Base-by-base conservation (phyloP, 2,888 invertebrate species). In the Sinodicranocentrus sp. region DNA sequence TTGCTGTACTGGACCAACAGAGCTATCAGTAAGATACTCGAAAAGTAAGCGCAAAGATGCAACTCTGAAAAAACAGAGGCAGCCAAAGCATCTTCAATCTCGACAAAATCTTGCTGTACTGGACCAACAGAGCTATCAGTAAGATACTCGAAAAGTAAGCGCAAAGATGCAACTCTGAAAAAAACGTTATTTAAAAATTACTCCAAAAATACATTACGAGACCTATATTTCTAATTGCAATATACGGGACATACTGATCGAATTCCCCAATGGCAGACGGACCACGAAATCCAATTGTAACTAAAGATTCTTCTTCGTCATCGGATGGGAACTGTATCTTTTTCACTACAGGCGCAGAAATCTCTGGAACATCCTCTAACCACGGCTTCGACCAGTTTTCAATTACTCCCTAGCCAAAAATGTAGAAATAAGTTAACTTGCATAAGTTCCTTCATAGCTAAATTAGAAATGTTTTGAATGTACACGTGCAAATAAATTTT, bases 81-180 rank as follows among this genome's bases (percentile, higher is more conserved):
- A n/a, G 84, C 79, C 87, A 93, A 93, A 0, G 96, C 96, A 89
- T 96, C 95, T 65, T 94, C 94, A 71, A 93, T 92, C 91, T 97
- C 96, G 0, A 97, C 95, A 90, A 97, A 95, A 89, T 94, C 94
- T 89, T 94, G 93, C 89, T 96, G 95, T 72, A 98, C 91, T 13
- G 97, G 97, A 85, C 96, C 95, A 17, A 96, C 94, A 8, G 97
- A 94, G n/a, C 95, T 95, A 89, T 96, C 95, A 13, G 95, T 95
- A 77, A 98, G 91, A 91, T 97, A 97, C 83, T 95, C 94, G 88
- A 96, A 91, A 48, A 97, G 90, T 15, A 96, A 52, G 8, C 88
- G 72, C 48, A 87, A 39, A 0, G 87, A 86, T 48, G 86, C 84
- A 13, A 88, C 86, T 39, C 87, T 87, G 33, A 15, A 39, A n/a